Percentiles rank a stretch among this genome's conserved stretches.
These are phyloP conservation scores for Cephus pygmeus DNA, from an alignment of 2,888 invertebrate species.

Conservation along the genomic window DNA sequence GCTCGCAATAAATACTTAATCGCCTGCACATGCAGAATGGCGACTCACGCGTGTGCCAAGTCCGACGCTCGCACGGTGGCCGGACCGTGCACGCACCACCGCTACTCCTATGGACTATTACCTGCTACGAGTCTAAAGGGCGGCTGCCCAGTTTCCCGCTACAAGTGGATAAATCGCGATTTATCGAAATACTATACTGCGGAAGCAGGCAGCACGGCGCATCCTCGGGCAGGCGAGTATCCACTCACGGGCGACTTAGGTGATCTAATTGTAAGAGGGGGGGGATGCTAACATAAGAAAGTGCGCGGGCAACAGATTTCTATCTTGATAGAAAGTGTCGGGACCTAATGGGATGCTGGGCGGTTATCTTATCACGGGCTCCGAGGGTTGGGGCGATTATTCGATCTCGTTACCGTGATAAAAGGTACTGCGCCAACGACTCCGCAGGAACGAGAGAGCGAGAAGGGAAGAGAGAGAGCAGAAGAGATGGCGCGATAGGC, in stretches of 20 bases:
- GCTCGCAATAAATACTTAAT: not conserved
- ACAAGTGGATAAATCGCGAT: not conserved
- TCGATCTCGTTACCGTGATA: not conserved
- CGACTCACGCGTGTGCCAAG: not conserved
- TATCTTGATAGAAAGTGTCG: not conserved
- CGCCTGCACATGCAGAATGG: not conserved
- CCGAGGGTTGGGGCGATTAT: not conserved
- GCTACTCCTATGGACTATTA: not conserved
- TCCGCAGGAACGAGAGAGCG: not conserved
- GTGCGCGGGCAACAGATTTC: not conserved
- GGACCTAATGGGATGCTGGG: not conserved
- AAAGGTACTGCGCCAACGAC: not conserved
- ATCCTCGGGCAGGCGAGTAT: too few species aligned
- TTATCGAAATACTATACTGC: not conserved
- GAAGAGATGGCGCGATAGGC: not conserved
- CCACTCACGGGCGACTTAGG: too few species aligned
- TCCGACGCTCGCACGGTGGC: too few species aligned
- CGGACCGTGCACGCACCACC: too few species aligned
- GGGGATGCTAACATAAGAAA: not conserved
- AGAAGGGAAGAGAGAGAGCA: not conserved
- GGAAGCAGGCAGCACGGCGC: not conserved
- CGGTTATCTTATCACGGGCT: not conserved
- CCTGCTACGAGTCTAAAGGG: not conserved
- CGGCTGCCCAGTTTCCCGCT: not conserved
- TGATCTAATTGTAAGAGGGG: too few species aligned